Evolutionary conservation across 2,113 vertebrate genomes (phyloP).

Genomic region (Hippolais icterina): DNA sequence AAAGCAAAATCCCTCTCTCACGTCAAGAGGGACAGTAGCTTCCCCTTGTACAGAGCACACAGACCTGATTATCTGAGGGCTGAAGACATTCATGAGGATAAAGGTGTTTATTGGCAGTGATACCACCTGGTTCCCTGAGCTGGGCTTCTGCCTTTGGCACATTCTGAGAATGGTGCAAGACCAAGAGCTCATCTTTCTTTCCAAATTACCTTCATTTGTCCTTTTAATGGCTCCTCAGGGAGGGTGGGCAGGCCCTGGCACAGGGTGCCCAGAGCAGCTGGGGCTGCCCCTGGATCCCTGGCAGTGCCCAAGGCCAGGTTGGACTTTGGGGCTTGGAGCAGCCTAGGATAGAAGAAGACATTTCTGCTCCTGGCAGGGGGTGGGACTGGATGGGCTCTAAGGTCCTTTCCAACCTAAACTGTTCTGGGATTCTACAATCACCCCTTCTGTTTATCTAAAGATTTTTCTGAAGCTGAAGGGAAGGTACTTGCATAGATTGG

Average conservation of each 20-base stretch:
- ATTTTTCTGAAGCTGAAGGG: background rate
- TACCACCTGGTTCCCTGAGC: background rate
- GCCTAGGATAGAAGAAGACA: fast-evolving
- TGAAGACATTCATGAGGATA: background rate
- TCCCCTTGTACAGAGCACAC: fast-evolving
- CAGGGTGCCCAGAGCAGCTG: fast-evolving
- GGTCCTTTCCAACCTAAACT: background rate
- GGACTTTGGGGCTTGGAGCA: background rate
- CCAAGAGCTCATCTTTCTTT: background rate
- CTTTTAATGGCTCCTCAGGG: background rate
- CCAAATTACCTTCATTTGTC: background rate
- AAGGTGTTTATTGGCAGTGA: background rate
- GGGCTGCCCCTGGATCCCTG: background rate
- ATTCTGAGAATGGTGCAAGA: background rate
- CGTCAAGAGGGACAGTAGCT: background rate
- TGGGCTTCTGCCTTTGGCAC: background rate
- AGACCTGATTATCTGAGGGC: background rate
- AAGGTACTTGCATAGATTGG: fast-evolving
- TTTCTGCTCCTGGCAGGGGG: background rate
- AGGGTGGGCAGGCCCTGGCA: background rate
- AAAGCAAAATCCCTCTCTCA: background rate
- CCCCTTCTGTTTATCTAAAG: background rate
- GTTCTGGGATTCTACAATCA: background rate
- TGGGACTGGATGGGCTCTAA: background rate
- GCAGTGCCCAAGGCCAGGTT: background rate